Conservation (phyloP, 2,888 invertebrate genomes). For the Melanchra persicariae region DNA sequence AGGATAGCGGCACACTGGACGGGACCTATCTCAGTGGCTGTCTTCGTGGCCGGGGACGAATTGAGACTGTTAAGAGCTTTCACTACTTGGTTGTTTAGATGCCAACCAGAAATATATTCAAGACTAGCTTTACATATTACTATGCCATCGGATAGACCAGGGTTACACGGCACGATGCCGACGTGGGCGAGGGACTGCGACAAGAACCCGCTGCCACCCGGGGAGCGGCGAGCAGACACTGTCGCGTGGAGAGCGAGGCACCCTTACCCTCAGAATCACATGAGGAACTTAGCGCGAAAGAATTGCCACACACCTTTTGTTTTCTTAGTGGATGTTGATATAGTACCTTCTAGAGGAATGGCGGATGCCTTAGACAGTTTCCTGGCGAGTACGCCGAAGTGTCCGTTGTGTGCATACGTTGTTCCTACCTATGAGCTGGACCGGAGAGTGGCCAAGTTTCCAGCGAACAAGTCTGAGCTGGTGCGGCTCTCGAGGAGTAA, state of each 20-base stretch:
- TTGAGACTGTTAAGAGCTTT: constrained; percentile 93
- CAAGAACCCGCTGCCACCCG: constrained; percentile 92
- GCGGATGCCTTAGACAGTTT: constrained; percentile 93
- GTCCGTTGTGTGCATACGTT: constrained; percentile 95
- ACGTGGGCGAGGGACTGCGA: constrained; percentile 92
- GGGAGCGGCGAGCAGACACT: constrained; percentile 91
- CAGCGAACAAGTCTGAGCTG: constrained; percentile 95
- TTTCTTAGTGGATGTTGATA: constrained; percentile 96
- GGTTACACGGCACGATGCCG: constrained; percentile 92
- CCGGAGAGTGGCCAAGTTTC: constrained; percentile 93
- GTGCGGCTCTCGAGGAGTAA: constrained; percentile 94
- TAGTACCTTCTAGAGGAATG: constrained; percentile 95
- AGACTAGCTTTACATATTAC: constrained; percentile 94
- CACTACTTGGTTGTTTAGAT: constrained; percentile 94
- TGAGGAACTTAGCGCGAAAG: constrained; percentile 96
- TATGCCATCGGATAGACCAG: constrained; percentile 91
- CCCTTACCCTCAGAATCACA: constrained; percentile 97
- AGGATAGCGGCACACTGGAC: constrained; percentile 96
- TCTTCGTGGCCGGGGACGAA: constrained; percentile 95
- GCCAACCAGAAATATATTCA: constrained; percentile 93
- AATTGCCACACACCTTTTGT: constrained; percentile 95
- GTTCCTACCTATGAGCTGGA: constrained; percentile 97
- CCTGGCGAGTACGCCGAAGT: constrained; percentile 90
- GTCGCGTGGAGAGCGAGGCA: constrained; percentile 94
- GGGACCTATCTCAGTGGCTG: constrained; percentile 96